Base-by-base conservation (phyloP, 2,888 invertebrate genomes). In the Selenia dentaria region DNA sequence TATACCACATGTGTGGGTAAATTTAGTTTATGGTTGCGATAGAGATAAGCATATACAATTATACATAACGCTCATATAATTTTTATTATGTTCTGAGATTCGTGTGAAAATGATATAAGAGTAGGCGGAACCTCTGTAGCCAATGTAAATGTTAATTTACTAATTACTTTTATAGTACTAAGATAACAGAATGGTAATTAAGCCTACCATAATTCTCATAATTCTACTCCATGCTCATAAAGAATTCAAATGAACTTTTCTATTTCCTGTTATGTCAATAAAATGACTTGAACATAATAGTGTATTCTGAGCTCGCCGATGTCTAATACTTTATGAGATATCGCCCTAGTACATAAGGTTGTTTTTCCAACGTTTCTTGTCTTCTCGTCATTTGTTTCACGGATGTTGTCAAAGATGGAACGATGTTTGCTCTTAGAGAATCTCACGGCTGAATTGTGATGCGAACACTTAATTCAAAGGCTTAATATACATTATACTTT, bases 81-180 rank as follows among this genome's bases (percentile, higher is more conserved):
- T 28, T 38, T 31, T 10, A 13, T 36, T 9, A 22, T 32, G 24
- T 5, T 45, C 39, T 46, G 29, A 44, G 34, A 53, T 35, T 49
- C 55, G 53, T 59, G 58, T 56, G 56, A 56, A 56, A 50, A 55
- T 58, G 43, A 55, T 53, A 51, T 53, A 54, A 51, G 46, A 43
- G 38, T 13, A 20, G 22, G 28, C 20, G 25, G 10, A 10, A 8
- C 34, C 12, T 10, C 40, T 35, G 24, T 48, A 48, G 49, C 51
- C 51, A 54, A 43, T 36, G 36, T 27, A 29, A 44, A 58, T 58
- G 54, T 56, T 48, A 58, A 58, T 59, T 54, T 45, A 48, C 54
- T 59, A 59, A 56, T 59, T 59, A 56, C 43, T 49, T 56, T 56
- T 54, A 56, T 52, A 44, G 47, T 47, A 51, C 45, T 34, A 14